phyloP scores from a whole-genome alignment of 1,140 invertebrate genomes.

The Sitobion miscanthi region DNA sequence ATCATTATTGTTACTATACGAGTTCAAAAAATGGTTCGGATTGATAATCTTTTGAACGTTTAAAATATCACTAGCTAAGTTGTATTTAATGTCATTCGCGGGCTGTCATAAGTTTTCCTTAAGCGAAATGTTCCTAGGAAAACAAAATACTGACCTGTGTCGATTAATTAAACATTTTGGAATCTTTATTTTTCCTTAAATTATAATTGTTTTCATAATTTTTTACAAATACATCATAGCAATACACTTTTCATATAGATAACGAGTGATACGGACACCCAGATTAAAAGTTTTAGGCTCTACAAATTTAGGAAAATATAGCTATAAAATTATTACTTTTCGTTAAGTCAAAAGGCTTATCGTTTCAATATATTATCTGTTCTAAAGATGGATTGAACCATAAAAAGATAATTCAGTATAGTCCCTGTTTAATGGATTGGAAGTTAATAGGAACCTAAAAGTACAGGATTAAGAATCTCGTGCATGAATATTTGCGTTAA shows the following conservation, averaged over 20 bases:
- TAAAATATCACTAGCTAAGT: not conserved
- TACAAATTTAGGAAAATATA: accelerated
- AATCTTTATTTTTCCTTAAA: not conserved
- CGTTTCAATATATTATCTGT: not conserved
- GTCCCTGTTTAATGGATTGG: not conserved
- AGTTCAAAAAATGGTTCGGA: not conserved
- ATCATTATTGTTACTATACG: not conserved
- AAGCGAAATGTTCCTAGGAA: not conserved
- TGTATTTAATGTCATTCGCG: not conserved
- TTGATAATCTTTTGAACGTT: not conserved
- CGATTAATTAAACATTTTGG: not conserved
- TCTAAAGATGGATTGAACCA: not conserved
- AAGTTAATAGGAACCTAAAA: not conserved
- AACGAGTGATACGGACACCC: not conserved
- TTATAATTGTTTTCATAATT: too few relatives aligned
- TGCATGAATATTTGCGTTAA: not conserved
- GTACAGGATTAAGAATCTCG: not conserved
- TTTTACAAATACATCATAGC: too few relatives aligned
- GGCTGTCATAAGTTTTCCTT: not conserved
- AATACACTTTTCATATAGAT: not conserved
- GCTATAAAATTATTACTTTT: not conserved
- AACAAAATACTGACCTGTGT: not conserved
- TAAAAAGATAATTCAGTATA: not conserved
- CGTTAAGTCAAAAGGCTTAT: not conserved
- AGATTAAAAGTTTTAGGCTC: not conserved